Base-by-base conservation (phyloP, 2,113 vertebrate species). In the Mirza zaza region DNA sequence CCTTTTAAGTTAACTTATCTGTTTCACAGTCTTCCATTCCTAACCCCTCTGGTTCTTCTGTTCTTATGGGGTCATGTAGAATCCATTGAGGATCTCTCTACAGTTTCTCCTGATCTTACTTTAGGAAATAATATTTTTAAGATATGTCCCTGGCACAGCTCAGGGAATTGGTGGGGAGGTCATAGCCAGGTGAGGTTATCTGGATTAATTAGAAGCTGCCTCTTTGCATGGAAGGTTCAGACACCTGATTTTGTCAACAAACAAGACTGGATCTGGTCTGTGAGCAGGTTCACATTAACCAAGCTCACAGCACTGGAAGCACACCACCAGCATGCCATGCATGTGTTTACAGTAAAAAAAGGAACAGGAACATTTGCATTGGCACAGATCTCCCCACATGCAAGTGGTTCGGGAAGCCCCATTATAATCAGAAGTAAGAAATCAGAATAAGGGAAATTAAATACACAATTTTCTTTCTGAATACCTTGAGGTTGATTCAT, bases 231-330 rank as follows among this genome's bases (percentile, higher is more conserved):
- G 79, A 95, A 87, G 75, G 23, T 91, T 94, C 50, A 87, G 82
- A 82, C 67, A 75, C 29, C 61, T 39, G 67, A 91, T 75, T 96
- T 91, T 89, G 93, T 97, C 96, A 96, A 86, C 75, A 97, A 68
- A 97, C 65, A 90, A 57, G 90, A 93, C 8, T 73, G 48, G 67
- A 88, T 97, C 79, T 91, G 57, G 55, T 89, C 63, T 97, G 65
- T n/a, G 83, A 88, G 76, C 48, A 34, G 67, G 48, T 63, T 96
- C 68, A 57, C 23, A 59, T 77, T 71, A 91, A 79, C 83, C 50
- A 94, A 59, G 90, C 36, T 82, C 55, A 71, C 6, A 91, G 84
- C 42, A 36, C 25, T 65, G 34, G 48, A 83, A 39, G 48, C 34
- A 59, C 21, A 65, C 20, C 65, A 34, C 21, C 45, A 76, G 50